Evolutionary conservation across 2,888 invertebrate species (phyloP), one percentile per base, ranked within the genome.

Genomic region (Tupiocoris notatus): DNA sequence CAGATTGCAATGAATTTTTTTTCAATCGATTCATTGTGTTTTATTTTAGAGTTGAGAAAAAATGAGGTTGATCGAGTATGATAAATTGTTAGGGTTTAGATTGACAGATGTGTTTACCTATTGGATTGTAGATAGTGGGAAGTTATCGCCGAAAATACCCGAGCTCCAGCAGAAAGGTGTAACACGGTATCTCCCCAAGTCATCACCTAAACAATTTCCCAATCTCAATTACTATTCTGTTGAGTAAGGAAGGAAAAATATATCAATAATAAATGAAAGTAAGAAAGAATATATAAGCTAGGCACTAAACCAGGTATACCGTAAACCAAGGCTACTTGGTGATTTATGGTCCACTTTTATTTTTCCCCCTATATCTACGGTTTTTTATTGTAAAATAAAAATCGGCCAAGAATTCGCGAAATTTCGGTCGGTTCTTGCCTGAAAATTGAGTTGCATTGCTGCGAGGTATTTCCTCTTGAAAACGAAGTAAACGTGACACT

Each of bases 131-230:
- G 73, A 73, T 61, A 73, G 73, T 73, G 73, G 73, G 73, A 73
- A 24, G 54, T 39, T 73, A 73, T 73, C 73, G 73, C 73, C 73
- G 73, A 63, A 73, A 73, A 73, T 62, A 73, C 73, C 73, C 73
- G 73, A 73, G 61, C 62, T 73, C 73, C 73, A 73, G 73, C 73
- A 73, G 73, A 73, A 73, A 73, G 73, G 73, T 73, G 73, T 73
- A 73, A 73, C 73, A 54, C 73, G 73, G 73, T 25, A 73, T 39
- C 62, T 73, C 73, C 73, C 73, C 62, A 61, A 62, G 73, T 73
- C 73, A 73, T 73, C 73, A 73, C 73, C 73, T 73, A 73, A 63
- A 73, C 73, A 73, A 73, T 61, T 73, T 73, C 73, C 73, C 73
- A 73, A 73, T 24, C 62, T 17, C 18, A 73, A 73, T 73, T 73